A percentile compares a stretch with the other conserved stretches of the same genome.
Evolutionary conservation across 2,888 invertebrate genomes (phyloP).

Genomic region (Acanthacorydalis orientalis): DNA sequence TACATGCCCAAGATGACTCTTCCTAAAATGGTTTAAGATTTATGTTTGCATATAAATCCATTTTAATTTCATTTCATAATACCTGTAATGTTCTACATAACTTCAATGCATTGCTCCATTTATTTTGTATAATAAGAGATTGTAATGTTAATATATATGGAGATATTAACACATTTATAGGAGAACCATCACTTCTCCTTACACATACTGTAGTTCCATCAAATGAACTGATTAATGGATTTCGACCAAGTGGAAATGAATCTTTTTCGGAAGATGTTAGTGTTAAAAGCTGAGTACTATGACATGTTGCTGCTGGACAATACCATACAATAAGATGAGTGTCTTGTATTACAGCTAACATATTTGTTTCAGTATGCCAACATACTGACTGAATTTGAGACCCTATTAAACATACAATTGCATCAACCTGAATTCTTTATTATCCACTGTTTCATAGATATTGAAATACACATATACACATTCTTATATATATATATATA

Average conservation of each 20-base stretch:
- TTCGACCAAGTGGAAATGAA: slow-evolving; percentile 64
- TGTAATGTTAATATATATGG: slow-evolving; percentile 46
- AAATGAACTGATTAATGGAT: slow-evolving; percentile 65
- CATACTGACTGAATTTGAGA: slow-evolving; percentile 34
- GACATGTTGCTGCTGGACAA: slow-evolving; percentile 55
- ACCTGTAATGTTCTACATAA: slow-evolving; percentile 41
- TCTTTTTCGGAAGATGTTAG: slow-evolving; percentile 37
- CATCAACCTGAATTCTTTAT: no score
- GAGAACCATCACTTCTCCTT: slow-evolving; percentile 76
- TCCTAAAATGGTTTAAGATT: slow-evolving; percentile 22
- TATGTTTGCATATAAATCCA: neutral
- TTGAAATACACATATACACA: no score
- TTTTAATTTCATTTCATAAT: neutral
- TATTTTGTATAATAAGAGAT: slow-evolving; percentile 51
- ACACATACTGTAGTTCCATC: slow-evolving; percentile 72
- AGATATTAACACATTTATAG: slow-evolving; percentile 55
- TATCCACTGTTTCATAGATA: no score
- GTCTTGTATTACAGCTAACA: slow-evolving; percentile 64
- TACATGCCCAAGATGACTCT: slow-evolving; percentile 76
- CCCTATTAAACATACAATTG: slow-evolving; percentile 23
- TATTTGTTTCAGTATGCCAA: slow-evolving; percentile 65
- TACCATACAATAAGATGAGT: slow-evolving; percentile 67
- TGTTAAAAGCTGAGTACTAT: slow-evolving; percentile 51
- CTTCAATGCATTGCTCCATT: slow-evolving; percentile 73
- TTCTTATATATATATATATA: no score